Base-by-base conservation (phyloP, 2,888 invertebrate species). In the Leptopilina myrica region DNA sequence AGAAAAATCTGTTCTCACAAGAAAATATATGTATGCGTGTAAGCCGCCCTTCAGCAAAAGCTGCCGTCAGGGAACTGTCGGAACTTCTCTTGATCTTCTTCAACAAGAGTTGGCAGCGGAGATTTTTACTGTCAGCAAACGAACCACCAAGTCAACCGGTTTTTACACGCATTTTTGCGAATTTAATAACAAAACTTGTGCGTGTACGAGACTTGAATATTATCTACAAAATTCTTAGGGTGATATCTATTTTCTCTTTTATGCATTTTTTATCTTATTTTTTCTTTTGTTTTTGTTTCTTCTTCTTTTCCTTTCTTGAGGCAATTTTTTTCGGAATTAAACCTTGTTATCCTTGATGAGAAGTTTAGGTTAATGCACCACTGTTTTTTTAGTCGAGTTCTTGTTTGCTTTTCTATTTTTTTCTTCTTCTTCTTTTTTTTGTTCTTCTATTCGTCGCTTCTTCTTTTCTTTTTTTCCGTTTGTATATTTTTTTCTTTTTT, bases 81-180 rank as follows among this genome's bases (percentile, higher is more conserved):
- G 33, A 73, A 56, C 33, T 26, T 73, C 49, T 26, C 33, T 33
- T 8, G 53, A 53, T 69, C 53, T 49, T 69, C 33, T 73, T 56
- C 9, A 73, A 53, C 9, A 73, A 53, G 33, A 69, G 53, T 33
- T 56, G 53, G 53, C 14, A n/a, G 33, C 12, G 26, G 26, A 9
- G 26, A 73, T 73, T 73, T 49, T 73, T 53, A 20, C 53, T 69
- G 69, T 56, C 69, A 73, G 53, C 69, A 73, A 26, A 53, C 53
- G 53, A 73, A 53, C 14, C 53, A 26, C 15, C 40, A 67, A 0
- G 46, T 49, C 56, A 56, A 73, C 69, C 69, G 69, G 69, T 73
- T 73, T 26, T 26, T 14, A 53, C 26, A 53, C 9, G 53, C 1
- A 26, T 73, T 73, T 33, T 46, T 33, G 46, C 46, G 9, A 46